phyloP scores from a whole-genome alignment of 2,797 vertebrate genomes.

The Trachurus trachurus region DNA sequence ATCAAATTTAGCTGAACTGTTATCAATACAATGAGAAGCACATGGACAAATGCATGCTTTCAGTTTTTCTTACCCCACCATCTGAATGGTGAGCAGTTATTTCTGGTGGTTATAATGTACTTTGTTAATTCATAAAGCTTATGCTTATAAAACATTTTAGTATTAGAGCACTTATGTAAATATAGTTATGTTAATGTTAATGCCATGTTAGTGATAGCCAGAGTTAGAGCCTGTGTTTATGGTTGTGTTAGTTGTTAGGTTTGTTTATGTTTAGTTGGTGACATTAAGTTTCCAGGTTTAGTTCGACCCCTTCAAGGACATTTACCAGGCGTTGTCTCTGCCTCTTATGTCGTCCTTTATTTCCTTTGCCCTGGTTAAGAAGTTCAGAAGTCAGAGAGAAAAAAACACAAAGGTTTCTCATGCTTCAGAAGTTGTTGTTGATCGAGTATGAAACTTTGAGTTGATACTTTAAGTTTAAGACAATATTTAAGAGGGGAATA shows the following conservation, averaged over 20 bases:
- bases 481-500: conserved; percentile 27
- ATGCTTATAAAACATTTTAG: background rate
- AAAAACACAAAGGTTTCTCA: conserved; percentile 58
- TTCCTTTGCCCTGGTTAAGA: conserved; percentile 89
- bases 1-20: conserved; percentile 17
- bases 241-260: conserved; percentile 49
- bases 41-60: conserved; percentile 64
- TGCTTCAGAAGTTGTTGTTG: conserved; percentile 54
- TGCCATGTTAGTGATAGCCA: conserved; percentile 43
- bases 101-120: conserved; percentile 10
- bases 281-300: conserved; percentile 44
- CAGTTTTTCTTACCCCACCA: conserved; percentile 27
- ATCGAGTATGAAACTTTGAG: conserved; percentile 47
- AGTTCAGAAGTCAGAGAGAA: conserved; percentile 79
- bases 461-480: conserved; percentile 41
- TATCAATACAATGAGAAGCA: conserved; percentile 40
- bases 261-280: conserved; percentile 35
- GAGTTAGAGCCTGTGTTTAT: conserved; percentile 22
- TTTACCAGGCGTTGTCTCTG: conserved; percentile 89
- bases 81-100: conserved; percentile 1
- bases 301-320: conserved; percentile 66
- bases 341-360: conserved; percentile 88
- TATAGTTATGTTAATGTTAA: conserved; percentile 6
- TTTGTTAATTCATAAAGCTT: conserved; percentile 36
- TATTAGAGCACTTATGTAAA: conserved; percentile 29